Conservation (phyloP, 2,797 vertebrate genomes). For the Thaleichthys pacificus region DNA sequence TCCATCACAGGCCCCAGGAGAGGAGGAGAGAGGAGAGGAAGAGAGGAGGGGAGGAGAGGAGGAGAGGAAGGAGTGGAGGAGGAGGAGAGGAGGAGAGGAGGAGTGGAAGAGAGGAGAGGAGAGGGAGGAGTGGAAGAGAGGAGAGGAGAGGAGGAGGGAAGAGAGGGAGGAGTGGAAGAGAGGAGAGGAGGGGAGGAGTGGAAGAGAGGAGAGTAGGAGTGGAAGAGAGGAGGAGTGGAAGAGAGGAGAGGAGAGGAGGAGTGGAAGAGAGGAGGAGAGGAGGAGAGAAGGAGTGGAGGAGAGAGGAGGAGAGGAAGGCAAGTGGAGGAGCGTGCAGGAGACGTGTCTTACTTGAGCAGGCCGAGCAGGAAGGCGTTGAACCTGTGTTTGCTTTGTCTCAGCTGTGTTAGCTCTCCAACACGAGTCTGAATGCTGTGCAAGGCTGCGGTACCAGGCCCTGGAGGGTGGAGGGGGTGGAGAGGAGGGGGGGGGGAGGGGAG, state of each 20-base stretch:
- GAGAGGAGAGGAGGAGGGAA: no score
- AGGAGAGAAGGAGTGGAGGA: background rate
- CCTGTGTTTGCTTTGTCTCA: conserved; percentile 83
- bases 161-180: no score
- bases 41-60: no score
- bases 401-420: conserved; percentile 82
- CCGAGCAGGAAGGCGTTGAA: conserved; percentile 94
- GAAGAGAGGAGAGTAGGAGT: no score
- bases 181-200: no score
- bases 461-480: conserved; percentile 23
- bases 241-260: background rate
- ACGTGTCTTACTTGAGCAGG: conserved; percentile 87
- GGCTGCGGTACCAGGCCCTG: conserved; percentile 75
- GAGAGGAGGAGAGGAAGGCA: background rate
- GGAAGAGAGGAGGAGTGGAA: no score
- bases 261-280: no score
- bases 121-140: no score
- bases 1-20: background rate
- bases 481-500: conserved; percentile 24
- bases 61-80: no score
- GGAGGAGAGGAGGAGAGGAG: no score
- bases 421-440: conserved; percentile 81
- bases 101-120: no score
- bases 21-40: no score
- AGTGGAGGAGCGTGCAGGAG: background rate